Conservation (phyloP, 2,888 invertebrate genomes). For the Campoplex nolae region DNA sequence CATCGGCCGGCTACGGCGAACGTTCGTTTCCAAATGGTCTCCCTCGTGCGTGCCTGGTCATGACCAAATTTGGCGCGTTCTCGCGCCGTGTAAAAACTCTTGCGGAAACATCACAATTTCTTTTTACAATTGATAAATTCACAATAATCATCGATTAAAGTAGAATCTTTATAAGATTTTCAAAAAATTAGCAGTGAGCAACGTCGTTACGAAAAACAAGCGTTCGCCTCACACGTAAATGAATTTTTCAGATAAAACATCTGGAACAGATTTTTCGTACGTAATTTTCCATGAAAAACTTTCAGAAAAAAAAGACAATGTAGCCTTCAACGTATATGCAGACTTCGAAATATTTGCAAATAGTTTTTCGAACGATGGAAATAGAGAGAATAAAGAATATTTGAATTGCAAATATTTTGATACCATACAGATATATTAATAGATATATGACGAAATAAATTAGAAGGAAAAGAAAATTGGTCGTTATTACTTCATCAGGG, state of each 20-base stretch:
- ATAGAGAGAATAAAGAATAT: background rate
- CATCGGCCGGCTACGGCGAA: slow-evolving; percentile 74
- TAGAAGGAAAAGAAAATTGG: background rate
- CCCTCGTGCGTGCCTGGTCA: slow-evolving; percentile 69
- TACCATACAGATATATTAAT: background rate
- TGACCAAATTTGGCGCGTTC: slow-evolving; percentile 81
- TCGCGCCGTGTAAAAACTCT: slow-evolving; percentile 48
- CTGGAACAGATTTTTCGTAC: background rate
- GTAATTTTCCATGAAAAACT: background rate
- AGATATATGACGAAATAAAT: background rate
- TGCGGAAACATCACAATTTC: slow-evolving; percentile 49
- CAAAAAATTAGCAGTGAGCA: background rate
- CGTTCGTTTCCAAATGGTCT: slow-evolving; percentile 75
- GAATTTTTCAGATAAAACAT: background rate
- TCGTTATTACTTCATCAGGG: slow-evolving; percentile 25
- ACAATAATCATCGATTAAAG: background rate
- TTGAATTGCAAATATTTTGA: background rate
- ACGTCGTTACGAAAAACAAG: background rate
- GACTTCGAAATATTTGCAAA: background rate
- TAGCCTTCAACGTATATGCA: background rate
- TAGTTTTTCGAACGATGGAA: background rate
- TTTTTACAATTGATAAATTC: slow-evolving; percentile 26
- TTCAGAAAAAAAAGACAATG: background rate
- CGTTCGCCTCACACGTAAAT: background rate
- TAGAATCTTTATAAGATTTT: no score